Evolutionary conservation across 2,113 vertebrate species (phyloP), one percentile per base, ranked within the genome.

Genomic region (Chamaetylas fuelleborni): DNA sequence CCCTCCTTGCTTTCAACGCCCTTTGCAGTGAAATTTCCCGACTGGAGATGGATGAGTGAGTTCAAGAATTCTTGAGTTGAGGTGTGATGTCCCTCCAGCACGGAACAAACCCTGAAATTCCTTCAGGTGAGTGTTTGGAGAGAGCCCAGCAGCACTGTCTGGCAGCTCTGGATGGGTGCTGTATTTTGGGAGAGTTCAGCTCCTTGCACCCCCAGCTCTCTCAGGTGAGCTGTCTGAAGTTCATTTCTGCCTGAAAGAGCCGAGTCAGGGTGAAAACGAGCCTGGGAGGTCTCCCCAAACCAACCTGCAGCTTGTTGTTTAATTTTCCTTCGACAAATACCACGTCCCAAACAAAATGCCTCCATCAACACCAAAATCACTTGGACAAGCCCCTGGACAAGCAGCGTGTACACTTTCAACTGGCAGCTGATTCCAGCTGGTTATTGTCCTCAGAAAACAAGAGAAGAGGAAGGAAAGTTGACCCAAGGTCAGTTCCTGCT

Each of bases 401-500:
- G 48, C 40, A 88, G 47, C 9, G 2, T 8, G 0, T 13, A 4
- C 31, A 12, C n/a, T 92, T 93, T 24, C 61, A 50, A 9, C 40
- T 29, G 61, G 65, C 3, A 65, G 43, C 23, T 10, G 77, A 89
- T 92, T n/a, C 87, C 84, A 51, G 76, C 45, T 51, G n/a, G 25
- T 76, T 83, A 48, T 65, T 84, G 85, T 93, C 81, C 78, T 38
- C 8, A 86, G 85, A 70, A 78, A 43, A 84, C 14, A 81, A 82
- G 79, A 10, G 9, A 51, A 76, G 79, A 26, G 34, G 87, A 82
- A 89, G 78, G 86, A 93, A 96, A 96, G 87, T 17, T 88, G 95
- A 96, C 96, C 94, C 96, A 40, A 28, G 92, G 71, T 82, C 72
- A 92, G 5, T 61, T 94, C 73, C 92, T 93, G 71, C 93, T 94